A percentile compares a stretch with the other conserved stretches of the same genome.
Evolutionary conservation across 2,888 invertebrate species (phyloP).

Genomic region (Lepidonotus clava): DNA sequence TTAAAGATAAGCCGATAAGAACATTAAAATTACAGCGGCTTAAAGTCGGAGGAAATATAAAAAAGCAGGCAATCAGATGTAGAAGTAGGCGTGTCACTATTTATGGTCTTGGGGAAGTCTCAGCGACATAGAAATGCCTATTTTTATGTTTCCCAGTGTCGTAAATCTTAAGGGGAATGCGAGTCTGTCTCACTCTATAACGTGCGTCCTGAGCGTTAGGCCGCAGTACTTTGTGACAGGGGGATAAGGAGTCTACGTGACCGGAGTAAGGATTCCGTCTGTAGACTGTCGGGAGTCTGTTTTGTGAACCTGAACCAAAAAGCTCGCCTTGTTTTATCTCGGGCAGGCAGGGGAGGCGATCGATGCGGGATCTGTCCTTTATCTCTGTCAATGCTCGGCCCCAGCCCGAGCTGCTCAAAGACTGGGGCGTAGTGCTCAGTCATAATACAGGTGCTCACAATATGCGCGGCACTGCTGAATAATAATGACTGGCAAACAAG

Average conservation of each 20-base stretch:
- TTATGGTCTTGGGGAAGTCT: neutral
- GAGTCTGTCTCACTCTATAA: neutral
- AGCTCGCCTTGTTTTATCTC: neutral
- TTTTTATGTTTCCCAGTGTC: no score
- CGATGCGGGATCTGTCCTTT: neutral
- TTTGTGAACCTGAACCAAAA: neutral
- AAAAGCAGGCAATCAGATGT: neutral
- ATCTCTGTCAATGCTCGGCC: neutral
- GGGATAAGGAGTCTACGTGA: neutral
- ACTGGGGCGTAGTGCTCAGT: no score
- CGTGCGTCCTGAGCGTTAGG: neutral
- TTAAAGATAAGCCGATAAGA: constrained; percentile 19
- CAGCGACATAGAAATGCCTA: neutral
- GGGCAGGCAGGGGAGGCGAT: neutral
- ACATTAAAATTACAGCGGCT: constrained; percentile 4
- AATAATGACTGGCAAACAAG: no score
- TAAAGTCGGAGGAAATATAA: neutral
- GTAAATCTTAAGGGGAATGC: neutral
- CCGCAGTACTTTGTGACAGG: neutral
- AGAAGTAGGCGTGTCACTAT: neutral
- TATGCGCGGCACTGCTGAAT: no score
- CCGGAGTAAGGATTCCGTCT: neutral
- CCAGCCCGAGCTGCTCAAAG: no score
- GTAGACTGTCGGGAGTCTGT: neutral
- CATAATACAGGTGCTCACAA: no score